These are phyloP conservation scores for Bombus soroeensis DNA, from an alignment of 1,140 invertebrate genomes.

Conservation along the genomic window DNA sequence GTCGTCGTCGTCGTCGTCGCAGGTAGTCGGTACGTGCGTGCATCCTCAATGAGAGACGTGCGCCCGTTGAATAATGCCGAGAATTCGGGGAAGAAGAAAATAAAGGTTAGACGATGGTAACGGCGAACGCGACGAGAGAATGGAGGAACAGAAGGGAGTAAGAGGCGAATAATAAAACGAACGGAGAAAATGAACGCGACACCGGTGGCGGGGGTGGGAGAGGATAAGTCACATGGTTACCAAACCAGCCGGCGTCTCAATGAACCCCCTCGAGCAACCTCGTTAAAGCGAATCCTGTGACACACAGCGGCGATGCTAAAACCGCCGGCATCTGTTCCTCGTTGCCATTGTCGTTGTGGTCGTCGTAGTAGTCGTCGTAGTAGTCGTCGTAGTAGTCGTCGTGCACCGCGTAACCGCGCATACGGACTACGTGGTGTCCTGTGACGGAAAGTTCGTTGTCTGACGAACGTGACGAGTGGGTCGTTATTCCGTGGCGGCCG, in stretches of 20 bases:
- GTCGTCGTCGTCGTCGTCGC: conserved; percentile 49
- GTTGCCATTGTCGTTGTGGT: conserved; percentile 10
- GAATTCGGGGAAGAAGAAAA: conserved; percentile 70
- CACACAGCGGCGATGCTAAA: conserved; percentile 39
- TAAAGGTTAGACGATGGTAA: conserved; percentile 48
- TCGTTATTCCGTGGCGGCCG: not conserved
- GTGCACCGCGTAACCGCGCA: conserved; percentile 19
- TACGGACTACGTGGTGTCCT: conserved; percentile 18
- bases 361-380: conserved; percentile 7
- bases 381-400: not conserved
- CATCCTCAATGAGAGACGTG: conserved; percentile 69
- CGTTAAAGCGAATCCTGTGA: conserved; percentile 65
- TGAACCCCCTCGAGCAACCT: conserved; percentile 64
- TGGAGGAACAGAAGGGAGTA: conserved; percentile 14
- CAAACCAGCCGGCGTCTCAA: conserved; percentile 66
- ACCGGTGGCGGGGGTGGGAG: not conserved
- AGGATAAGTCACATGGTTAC: conserved; percentile 62
- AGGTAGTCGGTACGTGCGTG: conserved; percentile 64
- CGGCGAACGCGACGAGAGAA: conserved; percentile 14
- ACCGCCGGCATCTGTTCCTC: not conserved
- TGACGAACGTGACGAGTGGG: not conserved
- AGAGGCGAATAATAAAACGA: conserved; percentile 63
- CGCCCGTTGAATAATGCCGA: conserved; percentile 69
- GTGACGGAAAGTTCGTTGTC: conserved; percentile 14
- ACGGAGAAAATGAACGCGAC: conserved; percentile 37